A percentile compares a stretch with the other conserved stretches of the same genome.
These are phyloP conservation scores for Mayetiola destructor DNA, from an alignment of 2,888 invertebrate species.

Conservation along the genomic window DNA sequence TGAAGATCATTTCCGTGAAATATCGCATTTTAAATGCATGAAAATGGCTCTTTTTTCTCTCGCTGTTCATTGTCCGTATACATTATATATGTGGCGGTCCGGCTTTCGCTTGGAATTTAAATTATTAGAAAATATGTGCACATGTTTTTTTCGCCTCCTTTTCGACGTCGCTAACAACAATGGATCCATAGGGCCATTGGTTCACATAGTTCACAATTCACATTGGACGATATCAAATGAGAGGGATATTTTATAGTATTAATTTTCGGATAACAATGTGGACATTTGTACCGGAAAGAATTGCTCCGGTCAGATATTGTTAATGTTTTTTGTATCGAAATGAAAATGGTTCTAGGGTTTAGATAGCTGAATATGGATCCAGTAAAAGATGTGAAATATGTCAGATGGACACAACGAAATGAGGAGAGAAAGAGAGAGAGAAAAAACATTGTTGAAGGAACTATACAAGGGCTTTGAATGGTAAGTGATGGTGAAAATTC, in stretches of 20 bases:
- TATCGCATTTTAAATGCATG: not conserved
- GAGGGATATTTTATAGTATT: conserved; percentile 8
- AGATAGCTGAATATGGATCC: not conserved
- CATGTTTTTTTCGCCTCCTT: not conserved
- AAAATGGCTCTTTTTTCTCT: too few relatives aligned
- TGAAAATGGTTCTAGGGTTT: too few relatives aligned
- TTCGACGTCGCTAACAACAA: too few relatives aligned
- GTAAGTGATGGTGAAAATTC: conserved; percentile 1
- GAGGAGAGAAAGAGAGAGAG: not conserved
- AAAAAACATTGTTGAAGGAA: not conserved
- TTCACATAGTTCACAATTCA: too few relatives aligned
- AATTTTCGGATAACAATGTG: not conserved
- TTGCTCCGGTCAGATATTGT: not conserved
- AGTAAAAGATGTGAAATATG: conserved; percentile 5
- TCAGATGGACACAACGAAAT: not conserved
- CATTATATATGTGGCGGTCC: not conserved
- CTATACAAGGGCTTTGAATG: not conserved
- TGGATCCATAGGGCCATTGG: too few relatives aligned
- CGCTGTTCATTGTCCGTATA: too few relatives aligned
- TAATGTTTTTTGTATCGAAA: too few relatives aligned
- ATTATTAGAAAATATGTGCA: not conserved
- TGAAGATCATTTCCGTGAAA: conserved; percentile 6
- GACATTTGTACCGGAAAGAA: not conserved
- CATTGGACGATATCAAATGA: too few relatives aligned
- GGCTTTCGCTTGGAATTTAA: not conserved